These are phyloP conservation scores for Gymnorhina tibicen DNA, from an alignment of 2,113 vertebrate genomes.

Conservation along the genomic window DNA sequence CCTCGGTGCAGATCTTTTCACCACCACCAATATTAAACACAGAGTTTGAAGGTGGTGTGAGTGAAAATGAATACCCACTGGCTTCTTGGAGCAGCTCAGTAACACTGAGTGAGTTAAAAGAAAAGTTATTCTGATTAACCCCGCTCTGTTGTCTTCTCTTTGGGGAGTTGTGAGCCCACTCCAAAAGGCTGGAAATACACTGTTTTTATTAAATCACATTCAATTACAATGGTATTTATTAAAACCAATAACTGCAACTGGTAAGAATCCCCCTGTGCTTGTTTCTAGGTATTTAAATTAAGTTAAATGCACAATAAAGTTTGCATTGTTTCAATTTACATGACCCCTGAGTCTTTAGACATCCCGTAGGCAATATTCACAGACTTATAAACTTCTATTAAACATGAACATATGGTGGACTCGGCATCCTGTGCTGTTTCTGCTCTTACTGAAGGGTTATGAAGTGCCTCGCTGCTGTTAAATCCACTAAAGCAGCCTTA, in stretches of 20 bases:
- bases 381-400: conserved; percentile 63
- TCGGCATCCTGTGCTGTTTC: neutral
- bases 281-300: conserved; percentile 67
- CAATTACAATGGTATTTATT: conserved; percentile 64
- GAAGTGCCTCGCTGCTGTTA: neutral
- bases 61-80: neutral
- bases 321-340: conserved; percentile 65
- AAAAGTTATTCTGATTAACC: conserved; percentile 8
- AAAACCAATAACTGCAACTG: conserved; percentile 62
- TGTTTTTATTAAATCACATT: conserved; percentile 51
- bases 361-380: conserved; percentile 64
- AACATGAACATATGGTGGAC: conserved; percentile 61
- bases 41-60: fast-evolving
- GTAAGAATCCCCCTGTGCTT: conserved; percentile 59
- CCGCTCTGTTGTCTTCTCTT: neutral
- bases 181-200: conserved; percentile 1
- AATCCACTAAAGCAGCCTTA: conserved; percentile 18
- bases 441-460: neutral
- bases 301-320: conserved; percentile 63
- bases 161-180: neutral
- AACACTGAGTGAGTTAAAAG: neutral
- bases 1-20: neutral
- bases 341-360: conserved; percentile 56
- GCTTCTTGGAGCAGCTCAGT: neutral
- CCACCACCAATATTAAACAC: neutral